These are phyloP conservation scores for Indicator maculatus DNA, from an alignment of 2,113 vertebrate species.

Conservation along the genomic window DNA sequence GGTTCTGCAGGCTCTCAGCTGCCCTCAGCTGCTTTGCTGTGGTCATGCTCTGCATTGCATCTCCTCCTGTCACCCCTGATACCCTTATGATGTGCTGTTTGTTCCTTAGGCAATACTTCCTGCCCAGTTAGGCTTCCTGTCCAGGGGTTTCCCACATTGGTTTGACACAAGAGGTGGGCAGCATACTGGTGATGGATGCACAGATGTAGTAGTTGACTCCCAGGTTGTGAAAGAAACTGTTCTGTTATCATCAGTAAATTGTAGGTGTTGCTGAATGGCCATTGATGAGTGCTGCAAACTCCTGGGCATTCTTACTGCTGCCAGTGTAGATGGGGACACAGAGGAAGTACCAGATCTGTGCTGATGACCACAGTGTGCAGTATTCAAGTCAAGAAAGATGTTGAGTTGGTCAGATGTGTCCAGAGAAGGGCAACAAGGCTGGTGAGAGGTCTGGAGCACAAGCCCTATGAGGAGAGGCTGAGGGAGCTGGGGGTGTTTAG, in stretches of 20 bases:
- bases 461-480: too few species aligned
- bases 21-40: neutral
- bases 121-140: neutral
- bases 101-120: neutral
- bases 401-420: too few species aligned
- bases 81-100: neutral
- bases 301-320: neutral
- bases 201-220: neutral
- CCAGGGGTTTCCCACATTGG: neutral
- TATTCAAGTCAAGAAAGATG: too few species aligned
- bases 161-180: accelerated
- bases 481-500: too few species aligned
- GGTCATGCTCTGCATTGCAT: neutral
- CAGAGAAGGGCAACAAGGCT: too few species aligned
- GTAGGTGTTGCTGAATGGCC: neutral
- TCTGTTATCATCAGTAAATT: neutral
- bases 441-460: too few species aligned
- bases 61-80: accelerated
- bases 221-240: neutral
- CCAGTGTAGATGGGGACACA: neutral
- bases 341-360: neutral
- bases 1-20: neutral
- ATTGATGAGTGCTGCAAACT: neutral
- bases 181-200: neutral
- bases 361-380: neutral